Conservation (phyloP, 2,113 vertebrate species). For the Antechinus flavipes region DNA sequence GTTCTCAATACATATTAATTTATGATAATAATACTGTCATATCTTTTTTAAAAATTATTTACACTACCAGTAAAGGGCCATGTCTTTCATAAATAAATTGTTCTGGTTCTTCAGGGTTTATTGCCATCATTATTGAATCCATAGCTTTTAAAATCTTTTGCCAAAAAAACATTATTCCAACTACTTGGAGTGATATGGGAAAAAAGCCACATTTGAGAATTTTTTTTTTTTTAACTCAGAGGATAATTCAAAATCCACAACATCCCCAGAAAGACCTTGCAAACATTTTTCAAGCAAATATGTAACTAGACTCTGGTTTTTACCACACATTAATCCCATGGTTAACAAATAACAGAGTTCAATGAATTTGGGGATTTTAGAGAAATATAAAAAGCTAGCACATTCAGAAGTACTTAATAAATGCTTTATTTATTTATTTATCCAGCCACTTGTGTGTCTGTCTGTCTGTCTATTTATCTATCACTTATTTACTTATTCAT, state of each 20-base stretch:
- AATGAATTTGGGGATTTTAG: neutral
- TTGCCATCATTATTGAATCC: neutral
- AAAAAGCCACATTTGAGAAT: neutral
- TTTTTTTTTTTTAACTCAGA: neutral
- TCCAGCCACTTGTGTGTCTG: too few relatives aligned
- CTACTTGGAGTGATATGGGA: neutral
- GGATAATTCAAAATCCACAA: neutral
- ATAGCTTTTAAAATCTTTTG: neutral
- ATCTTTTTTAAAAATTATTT: neutral
- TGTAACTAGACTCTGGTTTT: neutral
- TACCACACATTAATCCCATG: neutral
- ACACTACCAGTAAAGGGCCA: neutral
- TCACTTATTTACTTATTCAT: too few relatives aligned
- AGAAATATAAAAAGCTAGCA: neutral
- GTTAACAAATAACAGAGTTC: neutral
- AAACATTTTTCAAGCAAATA: neutral
- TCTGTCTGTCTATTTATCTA: too few relatives aligned
- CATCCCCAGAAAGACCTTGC: neutral
- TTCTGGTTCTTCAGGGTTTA: neutral
- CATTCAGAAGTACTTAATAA: neutral
- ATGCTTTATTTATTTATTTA: too few relatives aligned
- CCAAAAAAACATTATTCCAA: neutral
- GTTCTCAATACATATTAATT: conserved; percentile 28
- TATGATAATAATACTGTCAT: neutral
- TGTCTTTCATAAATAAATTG: conserved; percentile 8